A percentile compares a stretch with the other conserved stretches of the same genome.
Conservation (phyloP, 2,797 vertebrate species). For the Melanotaenia maccullochi region DNA sequence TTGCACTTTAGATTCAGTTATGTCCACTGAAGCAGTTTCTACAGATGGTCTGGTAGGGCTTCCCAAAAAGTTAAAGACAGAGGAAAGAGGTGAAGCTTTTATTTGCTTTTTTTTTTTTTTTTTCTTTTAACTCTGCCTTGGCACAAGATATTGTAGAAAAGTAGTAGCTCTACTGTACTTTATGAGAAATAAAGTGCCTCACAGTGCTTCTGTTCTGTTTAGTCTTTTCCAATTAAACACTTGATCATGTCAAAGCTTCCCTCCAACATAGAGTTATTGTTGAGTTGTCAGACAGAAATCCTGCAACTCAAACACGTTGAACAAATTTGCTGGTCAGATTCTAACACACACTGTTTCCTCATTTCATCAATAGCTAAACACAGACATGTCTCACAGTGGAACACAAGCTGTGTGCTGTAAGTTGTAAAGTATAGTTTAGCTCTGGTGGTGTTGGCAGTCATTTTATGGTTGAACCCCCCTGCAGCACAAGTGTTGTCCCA, state of each 20-base stretch:
- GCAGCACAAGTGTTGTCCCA: background rate
- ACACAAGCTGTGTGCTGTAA: background rate
- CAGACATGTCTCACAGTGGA: background rate
- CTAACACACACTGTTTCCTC: background rate
- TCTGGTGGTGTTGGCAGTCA: background rate
- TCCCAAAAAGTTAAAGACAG: background rate
- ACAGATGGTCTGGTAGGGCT: background rate
- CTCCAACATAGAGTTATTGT: background rate
- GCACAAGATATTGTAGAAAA: background rate
- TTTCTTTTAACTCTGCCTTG: background rate
- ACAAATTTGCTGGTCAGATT: background rate
- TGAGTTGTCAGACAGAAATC: background rate
- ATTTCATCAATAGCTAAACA: background rate
- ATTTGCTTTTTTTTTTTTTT: background rate
- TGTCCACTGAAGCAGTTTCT: background rate
- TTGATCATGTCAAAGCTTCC: background rate
- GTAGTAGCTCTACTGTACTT: background rate
- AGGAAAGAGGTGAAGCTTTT: background rate
- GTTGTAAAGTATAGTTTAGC: conserved; percentile 12
- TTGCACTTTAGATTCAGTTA: background rate
- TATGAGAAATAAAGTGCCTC: background rate
- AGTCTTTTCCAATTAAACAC: background rate
- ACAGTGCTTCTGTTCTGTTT: background rate
- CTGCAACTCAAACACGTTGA: background rate
- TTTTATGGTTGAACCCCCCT: background rate